A percentile compares a stretch with the other conserved stretches of the same genome.
Conservation (phyloP, 2,797 vertebrate genomes). For the Saxicola maurus region DNA sequence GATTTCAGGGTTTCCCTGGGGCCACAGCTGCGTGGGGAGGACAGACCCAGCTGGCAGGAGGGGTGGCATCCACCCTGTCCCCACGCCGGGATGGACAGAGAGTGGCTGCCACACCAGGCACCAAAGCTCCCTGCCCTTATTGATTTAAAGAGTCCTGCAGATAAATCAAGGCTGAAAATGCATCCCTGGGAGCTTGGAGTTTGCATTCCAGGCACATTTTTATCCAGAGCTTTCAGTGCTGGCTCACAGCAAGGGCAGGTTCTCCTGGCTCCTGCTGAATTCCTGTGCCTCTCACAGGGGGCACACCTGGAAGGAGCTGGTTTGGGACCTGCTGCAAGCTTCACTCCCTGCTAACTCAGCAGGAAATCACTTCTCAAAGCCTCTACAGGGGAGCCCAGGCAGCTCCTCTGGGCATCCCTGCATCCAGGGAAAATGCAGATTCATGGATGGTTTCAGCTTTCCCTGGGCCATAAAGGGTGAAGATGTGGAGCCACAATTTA, state of each 20-base stretch:
- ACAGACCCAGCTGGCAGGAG: not conserved
- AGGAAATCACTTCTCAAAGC: not conserved
- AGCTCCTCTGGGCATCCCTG: not conserved
- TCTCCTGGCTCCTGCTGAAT: not conserved
- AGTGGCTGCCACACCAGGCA: not conserved
- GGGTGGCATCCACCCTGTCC: not conserved
- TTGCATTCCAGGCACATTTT: accelerated
- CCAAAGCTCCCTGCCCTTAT: not conserved
- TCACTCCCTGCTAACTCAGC: not conserved
- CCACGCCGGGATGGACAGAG: accelerated
- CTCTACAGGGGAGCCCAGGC: not conserved
- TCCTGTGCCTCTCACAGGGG: not conserved
- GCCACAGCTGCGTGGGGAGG: not conserved
- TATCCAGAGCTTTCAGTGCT: not conserved
- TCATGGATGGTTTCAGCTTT: accelerated
- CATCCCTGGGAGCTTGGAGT: not conserved
- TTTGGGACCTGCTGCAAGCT: not conserved
- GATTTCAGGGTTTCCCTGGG: accelerated
- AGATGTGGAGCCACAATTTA: accelerated
- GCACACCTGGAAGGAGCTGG: not conserved
- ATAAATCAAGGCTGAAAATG: not conserved
- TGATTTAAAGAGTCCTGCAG: not conserved
- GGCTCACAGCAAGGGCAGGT: accelerated
- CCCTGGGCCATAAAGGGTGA: not conserved
- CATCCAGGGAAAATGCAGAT: not conserved